Conservation (phyloP, 2,113 vertebrate genomes). For the Tyto alba region DNA sequence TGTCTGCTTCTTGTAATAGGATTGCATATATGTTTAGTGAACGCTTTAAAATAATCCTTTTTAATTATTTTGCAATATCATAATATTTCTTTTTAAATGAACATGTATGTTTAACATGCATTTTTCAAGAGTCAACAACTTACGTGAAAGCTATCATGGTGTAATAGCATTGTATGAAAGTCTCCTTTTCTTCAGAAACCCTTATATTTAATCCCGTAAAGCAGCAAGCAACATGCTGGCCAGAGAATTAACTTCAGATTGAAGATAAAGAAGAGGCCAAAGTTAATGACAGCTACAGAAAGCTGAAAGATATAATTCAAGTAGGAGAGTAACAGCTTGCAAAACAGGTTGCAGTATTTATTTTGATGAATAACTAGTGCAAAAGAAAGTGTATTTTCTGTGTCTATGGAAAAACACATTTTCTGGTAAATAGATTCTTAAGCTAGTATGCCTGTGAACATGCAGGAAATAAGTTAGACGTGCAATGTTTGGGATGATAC, state of each 20-base stretch:
- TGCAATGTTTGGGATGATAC: neutral
- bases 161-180: slow-evolving; percentile 79
- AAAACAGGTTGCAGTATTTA: slow-evolving; percentile 36
- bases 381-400: slow-evolving; percentile 37
- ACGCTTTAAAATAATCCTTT: slow-evolving; percentile 54
- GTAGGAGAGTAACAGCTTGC: slow-evolving; percentile 48
- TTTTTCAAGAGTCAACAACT: slow-evolving; percentile 69
- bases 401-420: neutral
- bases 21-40: slow-evolving; percentile 21
- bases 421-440: slow-evolving; percentile 19
- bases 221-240: slow-evolving; percentile 71
- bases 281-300: slow-evolving; percentile 74
- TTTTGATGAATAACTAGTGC: neutral
- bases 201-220: slow-evolving; percentile 77
- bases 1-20: neutral
- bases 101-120: slow-evolving; percentile 60
- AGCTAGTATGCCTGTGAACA: slow-evolving; percentile 11
- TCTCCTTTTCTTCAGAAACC: slow-evolving; percentile 82
- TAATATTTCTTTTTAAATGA: slow-evolving; percentile 73
- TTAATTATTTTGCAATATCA: slow-evolving; percentile 58
- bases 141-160: slow-evolving; percentile 77
- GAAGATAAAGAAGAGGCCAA: slow-evolving; percentile 72
- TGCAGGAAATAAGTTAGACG: neutral
- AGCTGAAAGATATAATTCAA: slow-evolving; percentile 63
- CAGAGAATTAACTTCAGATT: slow-evolving; percentile 81